Base-by-base conservation (phyloP, 2,888 invertebrate genomes). In the Caradrina kadenii region DNA sequence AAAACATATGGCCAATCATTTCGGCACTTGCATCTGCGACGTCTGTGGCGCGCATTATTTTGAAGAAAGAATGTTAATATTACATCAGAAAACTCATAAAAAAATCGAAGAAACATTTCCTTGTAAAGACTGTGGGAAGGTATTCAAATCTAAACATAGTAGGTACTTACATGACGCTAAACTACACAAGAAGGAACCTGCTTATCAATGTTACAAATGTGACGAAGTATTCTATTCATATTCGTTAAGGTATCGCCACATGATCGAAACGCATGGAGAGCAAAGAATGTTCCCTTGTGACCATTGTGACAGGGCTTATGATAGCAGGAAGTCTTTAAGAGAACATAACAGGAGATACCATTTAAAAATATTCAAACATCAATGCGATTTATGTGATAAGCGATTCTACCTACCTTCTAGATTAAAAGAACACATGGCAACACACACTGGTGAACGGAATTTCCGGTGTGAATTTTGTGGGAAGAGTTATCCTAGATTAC, bases 361-460 rank as follows among this genome's bases (percentile, higher is more conserved):
- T 78, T 82, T 94, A 49, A 93, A 94, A 76, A 91, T 94, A 7
- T 92, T 94, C 3, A 91, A 92, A 60, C 96, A 96, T 53, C 94
- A 96, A 63, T 96, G 96, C 73, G 96, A 96, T 63, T 78, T 96
- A 61, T 96, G 96, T 53, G 95, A 96, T 4, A 95, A 96, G 69
- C 91, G 96, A 8, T 96, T 96, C 78, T 96, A 96, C 52, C 81
- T 94, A 0, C 96, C 96, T 0, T 94, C 94, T 0, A 77, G 93
- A 10, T 81, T 95, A 50, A 92, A 92, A 26, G 95, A 95, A 42
- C 95, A 95, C 45, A 93, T 94, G 92, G 93, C 93, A 0, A 92
- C 93, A 1, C 95, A 95, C 42, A 95, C 94, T 0, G 95, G 95
- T 0, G 95, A 95, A n/a, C 87, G 94, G 69, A 94, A 94, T 52